Evolutionary conservation across 1,140 invertebrate genomes (phyloP).

Genomic region (Aphaenogaster floridana): DNA sequence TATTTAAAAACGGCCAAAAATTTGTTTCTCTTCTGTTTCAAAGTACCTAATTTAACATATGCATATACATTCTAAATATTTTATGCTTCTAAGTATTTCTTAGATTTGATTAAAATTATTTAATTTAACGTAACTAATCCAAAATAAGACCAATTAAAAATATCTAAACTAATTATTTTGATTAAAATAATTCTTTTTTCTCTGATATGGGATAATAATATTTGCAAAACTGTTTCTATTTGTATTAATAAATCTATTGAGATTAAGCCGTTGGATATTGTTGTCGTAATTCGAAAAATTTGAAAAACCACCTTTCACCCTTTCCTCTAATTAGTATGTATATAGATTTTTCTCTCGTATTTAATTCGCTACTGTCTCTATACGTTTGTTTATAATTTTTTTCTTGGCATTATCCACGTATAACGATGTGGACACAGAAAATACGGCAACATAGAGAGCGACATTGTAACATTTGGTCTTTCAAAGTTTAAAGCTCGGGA

Average conservation of each 20-base stretch:
- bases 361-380: neutral
- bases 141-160: neutral
- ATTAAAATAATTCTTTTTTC: neutral
- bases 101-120: neutral
- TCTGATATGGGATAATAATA: neutral
- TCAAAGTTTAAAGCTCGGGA: conserved; percentile 19
- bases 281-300: neutral
- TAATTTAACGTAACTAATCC: neutral
- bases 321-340: neutral
- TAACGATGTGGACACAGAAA: conserved; percentile 8
- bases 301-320: neutral
- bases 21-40: neutral
- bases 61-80: neutral
- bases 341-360: neutral
- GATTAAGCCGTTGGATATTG: neutral
- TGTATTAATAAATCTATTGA: neutral
- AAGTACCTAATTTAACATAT: neutral
- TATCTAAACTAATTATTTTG: neutral
- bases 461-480: conserved; percentile 13
- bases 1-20: neutral
- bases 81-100: neutral
- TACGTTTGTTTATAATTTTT: neutral
- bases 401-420: neutral
- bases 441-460: neutral
- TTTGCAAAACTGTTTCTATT: neutral